These are phyloP conservation scores for Aphelenchoides fujianensis DNA, from an alignment of 1,140 invertebrate species.

Conservation along the genomic window DNA sequence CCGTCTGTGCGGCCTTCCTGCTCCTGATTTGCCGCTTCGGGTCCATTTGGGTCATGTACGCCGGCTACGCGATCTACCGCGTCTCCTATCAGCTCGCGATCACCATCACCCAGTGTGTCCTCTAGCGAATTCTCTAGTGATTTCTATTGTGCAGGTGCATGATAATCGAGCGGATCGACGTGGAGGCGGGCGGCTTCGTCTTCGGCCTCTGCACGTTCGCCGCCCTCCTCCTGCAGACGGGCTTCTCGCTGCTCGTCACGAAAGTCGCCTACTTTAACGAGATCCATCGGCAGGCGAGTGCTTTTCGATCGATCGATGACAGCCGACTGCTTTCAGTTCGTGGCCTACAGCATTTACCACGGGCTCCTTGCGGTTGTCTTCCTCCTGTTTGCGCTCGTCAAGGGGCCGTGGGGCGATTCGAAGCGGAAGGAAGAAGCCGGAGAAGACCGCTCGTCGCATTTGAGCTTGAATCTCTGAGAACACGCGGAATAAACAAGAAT, in stretches of 20 bases:
- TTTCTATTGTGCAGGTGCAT: background rate
- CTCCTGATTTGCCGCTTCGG: constrained; percentile 58
- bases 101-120: constrained; percentile 75
- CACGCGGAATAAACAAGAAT: too few species aligned
- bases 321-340: background rate
- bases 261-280: constrained; percentile 9
- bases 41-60: constrained; percentile 73
- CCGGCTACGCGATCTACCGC: constrained; percentile 74
- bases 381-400: background rate
- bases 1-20: constrained; percentile 64
- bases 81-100: constrained; percentile 77
- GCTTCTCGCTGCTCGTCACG: background rate
- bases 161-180: background rate
- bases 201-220: constrained; percentile 1
- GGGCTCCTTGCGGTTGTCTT: background rate
- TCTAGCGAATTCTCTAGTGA: background rate
- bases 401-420: background rate
- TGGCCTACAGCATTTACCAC: background rate
- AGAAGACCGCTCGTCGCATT: too few species aligned
- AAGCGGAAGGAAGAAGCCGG: background rate
- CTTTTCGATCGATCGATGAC: background rate
- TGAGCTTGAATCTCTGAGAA: too few species aligned
- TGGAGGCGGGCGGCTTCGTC: background rate
- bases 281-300: background rate
- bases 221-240: background rate